Percentiles rank a stretch among this genome's conserved stretches.
Evolutionary conservation across 2,888 invertebrate genomes (phyloP).

Genomic region (Tachina lurida): DNA sequence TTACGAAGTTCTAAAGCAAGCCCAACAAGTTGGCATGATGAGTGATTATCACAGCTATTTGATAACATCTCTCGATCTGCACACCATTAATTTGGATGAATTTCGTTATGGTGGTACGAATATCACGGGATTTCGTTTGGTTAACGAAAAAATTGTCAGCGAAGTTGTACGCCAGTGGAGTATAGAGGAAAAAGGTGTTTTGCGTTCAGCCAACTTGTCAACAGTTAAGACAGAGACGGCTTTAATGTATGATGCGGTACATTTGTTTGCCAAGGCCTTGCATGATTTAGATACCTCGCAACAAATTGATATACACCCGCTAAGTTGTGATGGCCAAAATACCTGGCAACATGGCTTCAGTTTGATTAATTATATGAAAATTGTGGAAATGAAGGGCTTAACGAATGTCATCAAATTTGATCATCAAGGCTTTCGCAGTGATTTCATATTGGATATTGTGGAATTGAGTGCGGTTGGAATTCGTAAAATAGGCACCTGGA

Average conservation of each 20-base stretch:
- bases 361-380: conserved; percentile 98
- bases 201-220: conserved; percentile 82
- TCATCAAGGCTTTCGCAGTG: conserved; percentile 95
- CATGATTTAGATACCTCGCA: conserved; percentile 95
- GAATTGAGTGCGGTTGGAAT: conserved; percentile 93
- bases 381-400: conserved; percentile 96
- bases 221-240: conserved; percentile 91
- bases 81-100: conserved; percentile 95
- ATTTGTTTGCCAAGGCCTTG: conserved; percentile 95
- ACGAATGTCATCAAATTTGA: conserved; percentile 97
- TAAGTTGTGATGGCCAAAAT: conserved; percentile 93
- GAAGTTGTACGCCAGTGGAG: conserved; percentile 92
- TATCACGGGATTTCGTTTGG: conserved; percentile 95
- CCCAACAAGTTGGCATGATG: conserved; percentile 98
- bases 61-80: conserved; percentile 95
- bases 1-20: conserved; percentile 93
- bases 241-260: conserved; percentile 97
- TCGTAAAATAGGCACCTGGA: conserved; percentile 94
- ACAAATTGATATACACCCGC: conserved; percentile 93
- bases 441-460: conserved; percentile 95
- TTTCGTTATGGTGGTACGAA: conserved; percentile 98
- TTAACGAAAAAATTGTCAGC: conserved; percentile 93
- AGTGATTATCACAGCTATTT: conserved; percentile 97
- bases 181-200: conserved; percentile 88
- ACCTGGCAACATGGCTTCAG: conserved; percentile 98